phyloP scores from a whole-genome alignment of 2,888 invertebrate species.

The Nymphalis polychloros region DNA sequence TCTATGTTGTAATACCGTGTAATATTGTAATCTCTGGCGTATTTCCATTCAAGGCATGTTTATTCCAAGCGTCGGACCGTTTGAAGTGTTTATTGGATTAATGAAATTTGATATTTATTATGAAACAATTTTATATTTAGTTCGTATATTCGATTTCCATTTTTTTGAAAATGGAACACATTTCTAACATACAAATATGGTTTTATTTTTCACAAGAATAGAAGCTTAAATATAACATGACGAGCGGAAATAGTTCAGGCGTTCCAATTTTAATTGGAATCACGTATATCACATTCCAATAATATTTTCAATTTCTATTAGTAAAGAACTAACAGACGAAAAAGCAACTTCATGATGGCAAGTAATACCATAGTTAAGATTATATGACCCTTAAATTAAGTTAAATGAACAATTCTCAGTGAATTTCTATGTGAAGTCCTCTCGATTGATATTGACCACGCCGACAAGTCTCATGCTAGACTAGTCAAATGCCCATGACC shows the following conservation, averaged over 20 bases:
- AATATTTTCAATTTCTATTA: neutral
- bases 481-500: too few relatives aligned
- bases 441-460: too few relatives aligned
- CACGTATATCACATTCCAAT: neutral
- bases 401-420: too few relatives aligned
- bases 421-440: too few relatives aligned
- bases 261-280: neutral
- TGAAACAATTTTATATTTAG: neutral
- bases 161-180: neutral
- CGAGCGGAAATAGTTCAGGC: neutral
- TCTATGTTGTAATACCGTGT: slow-evolving; percentile 30
- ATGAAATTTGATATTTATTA: neutral
- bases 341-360: too few relatives aligned
- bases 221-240: neutral
- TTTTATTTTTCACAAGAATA: neutral
- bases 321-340: too few relatives aligned
- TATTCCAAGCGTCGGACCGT: slow-evolving; percentile 2
- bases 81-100: slow-evolving; percentile 8
- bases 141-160: neutral
- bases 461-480: too few relatives aligned
- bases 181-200: too few relatives aligned
- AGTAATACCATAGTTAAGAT: too few relatives aligned
- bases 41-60: slow-evolving; percentile 27
- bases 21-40: slow-evolving; percentile 24
- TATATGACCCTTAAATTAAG: too few relatives aligned